Percentiles rank a stretch among this genome's conserved stretches.
phyloP scores from a whole-genome alignment of 2,113 vertebrate species.

The Sakesphorus luctuosus region DNA sequence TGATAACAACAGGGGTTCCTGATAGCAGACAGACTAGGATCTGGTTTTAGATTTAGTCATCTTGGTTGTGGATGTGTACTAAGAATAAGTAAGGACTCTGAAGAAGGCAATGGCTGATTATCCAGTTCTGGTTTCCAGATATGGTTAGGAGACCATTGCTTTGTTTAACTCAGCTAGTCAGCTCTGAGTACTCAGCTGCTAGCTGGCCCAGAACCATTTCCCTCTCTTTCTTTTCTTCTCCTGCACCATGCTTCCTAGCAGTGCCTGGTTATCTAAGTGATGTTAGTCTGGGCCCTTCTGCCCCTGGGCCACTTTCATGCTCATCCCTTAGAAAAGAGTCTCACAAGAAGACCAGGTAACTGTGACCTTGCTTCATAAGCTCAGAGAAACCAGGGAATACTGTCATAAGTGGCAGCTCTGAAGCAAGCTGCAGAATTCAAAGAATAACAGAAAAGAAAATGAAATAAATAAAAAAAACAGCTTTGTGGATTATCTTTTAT shows the following conservation, averaged over 20 bases:
- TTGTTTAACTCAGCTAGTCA: not conserved
- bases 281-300: not conserved
- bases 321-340: not conserved
- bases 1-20: rapidly evolving
- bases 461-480: not conserved
- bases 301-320: not conserved
- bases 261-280: not conserved
- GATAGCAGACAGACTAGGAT: not conserved
- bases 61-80: not conserved
- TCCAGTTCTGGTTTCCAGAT: not conserved
- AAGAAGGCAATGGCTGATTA: not conserved
- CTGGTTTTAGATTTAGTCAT: not conserved
- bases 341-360: not conserved
- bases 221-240: not conserved
- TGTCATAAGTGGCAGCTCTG: not conserved
- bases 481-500: not conserved
- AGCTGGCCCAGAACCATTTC: not conserved
- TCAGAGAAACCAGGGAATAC: not conserved
- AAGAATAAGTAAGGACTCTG: not conserved
- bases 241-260: not conserved
- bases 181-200: not conserved
- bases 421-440: not conserved
- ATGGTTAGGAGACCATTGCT: rapidly evolving
- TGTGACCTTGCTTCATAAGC: not conserved
- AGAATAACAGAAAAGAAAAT: not conserved